Evolutionary conservation across 2,888 invertebrate genomes (phyloP).

Genomic region (Pecten maximus): DNA sequence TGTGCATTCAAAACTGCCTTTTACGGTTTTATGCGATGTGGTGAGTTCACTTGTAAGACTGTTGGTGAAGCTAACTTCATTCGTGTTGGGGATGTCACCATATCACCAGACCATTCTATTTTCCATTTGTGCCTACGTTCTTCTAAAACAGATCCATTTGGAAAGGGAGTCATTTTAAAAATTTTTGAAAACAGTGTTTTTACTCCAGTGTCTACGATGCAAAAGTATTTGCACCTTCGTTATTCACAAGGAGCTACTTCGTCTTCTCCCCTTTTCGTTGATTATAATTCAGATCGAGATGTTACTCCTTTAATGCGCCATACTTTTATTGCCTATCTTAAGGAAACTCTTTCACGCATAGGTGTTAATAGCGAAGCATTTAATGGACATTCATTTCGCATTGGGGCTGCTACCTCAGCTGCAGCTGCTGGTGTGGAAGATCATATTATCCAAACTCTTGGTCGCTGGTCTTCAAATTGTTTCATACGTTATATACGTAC

Average conservation of each 20-base stretch:
- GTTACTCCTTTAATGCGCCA: not conserved
- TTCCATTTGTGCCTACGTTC: not conserved
- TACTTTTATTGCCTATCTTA: not conserved
- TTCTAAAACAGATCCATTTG: not conserved
- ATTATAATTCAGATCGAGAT: not conserved
- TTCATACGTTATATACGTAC: not conserved
- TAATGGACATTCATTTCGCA: conserved; percentile 44
- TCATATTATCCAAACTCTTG: conserved; percentile 43
- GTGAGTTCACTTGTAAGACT: conserved; percentile 42
- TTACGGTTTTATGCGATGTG: conserved; percentile 49
- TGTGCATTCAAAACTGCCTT: conserved; percentile 39
- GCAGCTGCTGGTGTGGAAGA: no score
- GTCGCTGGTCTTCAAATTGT: not conserved
- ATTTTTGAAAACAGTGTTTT: not conserved
- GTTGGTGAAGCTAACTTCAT: not conserved
- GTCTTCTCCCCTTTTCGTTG: not conserved
- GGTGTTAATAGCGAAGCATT: not conserved
- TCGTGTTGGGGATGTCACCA: not conserved
- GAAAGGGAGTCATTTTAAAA: not conserved
- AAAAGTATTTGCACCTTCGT: not conserved
- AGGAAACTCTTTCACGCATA: not conserved
- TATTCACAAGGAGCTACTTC: not conserved
- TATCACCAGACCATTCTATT: not conserved
- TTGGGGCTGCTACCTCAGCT: conserved; percentile 44
- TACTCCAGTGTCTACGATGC: not conserved